Percentiles rank a stretch among this genome's conserved stretches.
phyloP scores from a whole-genome alignment of 2,888 invertebrate genomes.

The Candidula unifasciata region DNA sequence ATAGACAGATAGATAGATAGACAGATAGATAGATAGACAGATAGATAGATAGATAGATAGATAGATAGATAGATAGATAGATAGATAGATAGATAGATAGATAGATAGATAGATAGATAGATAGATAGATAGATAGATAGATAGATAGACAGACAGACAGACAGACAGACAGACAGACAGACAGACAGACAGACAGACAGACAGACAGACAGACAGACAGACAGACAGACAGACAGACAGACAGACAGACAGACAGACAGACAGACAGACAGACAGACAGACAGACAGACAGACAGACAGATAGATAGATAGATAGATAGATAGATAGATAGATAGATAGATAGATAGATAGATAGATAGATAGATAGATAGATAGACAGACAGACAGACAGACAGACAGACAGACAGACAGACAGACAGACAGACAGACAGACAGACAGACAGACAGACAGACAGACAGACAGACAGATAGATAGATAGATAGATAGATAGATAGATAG shows the following conservation, averaged over 20 bases:
- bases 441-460: background rate
- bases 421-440: background rate
- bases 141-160: too few relatives aligned
- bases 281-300: too few relatives aligned
- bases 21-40: too few relatives aligned
- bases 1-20: too few relatives aligned
- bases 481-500: slow-evolving; percentile 4
- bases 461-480: slow-evolving; percentile 14
- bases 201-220: slow-evolving; percentile 3
- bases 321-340: slow-evolving; percentile 10
- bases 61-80: slow-evolving; percentile 20
- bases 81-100: slow-evolving; percentile 24
- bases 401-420: background rate
- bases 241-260: background rate
- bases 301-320: too few relatives aligned
- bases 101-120: slow-evolving; percentile 24
- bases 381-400: too few relatives aligned
- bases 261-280: too few relatives aligned
- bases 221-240: slow-evolving; percentile 1
- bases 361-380: too few relatives aligned
- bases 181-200: slow-evolving; percentile 4
- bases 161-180: slow-evolving; percentile 11
- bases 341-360: slow-evolving; percentile 11
- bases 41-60: slow-evolving; percentile 1
- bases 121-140: slow-evolving; percentile 26